These are phyloP conservation scores for Anguilla obscura DNA, from an alignment of 2,797 vertebrate genomes.

Conservation along the genomic window DNA sequence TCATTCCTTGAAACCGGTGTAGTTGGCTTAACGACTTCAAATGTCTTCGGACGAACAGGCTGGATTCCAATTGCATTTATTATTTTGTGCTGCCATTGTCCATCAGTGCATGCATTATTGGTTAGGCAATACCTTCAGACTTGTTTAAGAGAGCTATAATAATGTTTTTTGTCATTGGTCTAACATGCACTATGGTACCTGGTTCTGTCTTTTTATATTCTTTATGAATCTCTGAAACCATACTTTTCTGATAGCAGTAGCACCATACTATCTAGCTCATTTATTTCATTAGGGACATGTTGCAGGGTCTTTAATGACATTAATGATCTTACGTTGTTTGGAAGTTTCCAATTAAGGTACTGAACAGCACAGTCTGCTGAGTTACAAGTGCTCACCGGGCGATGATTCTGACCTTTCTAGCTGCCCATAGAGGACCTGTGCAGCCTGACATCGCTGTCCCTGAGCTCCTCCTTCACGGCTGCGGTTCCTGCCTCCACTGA, in stretches of 20 bases:
- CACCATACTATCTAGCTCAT: background rate
- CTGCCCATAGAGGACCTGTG: slow-evolving; percentile 93
- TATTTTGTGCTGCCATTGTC: background rate
- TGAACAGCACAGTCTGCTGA: background rate
- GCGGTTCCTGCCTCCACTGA: slow-evolving; percentile 87
- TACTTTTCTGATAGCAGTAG: background rate
- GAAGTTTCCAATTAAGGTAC: background rate
- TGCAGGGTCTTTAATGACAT: background rate
- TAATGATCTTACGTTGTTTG: background rate
- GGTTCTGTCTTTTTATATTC: background rate
- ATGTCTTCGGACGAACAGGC: background rate
- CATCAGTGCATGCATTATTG: background rate
- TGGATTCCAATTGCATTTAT: background rate
- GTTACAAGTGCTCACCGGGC: background rate
- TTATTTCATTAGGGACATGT: background rate
- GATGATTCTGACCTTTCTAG: slow-evolving; percentile 64
- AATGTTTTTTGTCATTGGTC: background rate
- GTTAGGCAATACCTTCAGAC: too few species aligned
- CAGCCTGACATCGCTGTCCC: slow-evolving; percentile 79
- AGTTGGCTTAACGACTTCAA: background rate
- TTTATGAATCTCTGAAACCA: background rate
- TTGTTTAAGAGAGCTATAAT: background rate
- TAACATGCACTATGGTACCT: background rate
- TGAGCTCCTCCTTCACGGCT: slow-evolving; percentile 74
- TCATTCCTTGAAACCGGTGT: slow-evolving; percentile 13